phyloP scores from a whole-genome alignment of 1,140 invertebrate genomes.

The Caligus rogercresseyi region DNA sequence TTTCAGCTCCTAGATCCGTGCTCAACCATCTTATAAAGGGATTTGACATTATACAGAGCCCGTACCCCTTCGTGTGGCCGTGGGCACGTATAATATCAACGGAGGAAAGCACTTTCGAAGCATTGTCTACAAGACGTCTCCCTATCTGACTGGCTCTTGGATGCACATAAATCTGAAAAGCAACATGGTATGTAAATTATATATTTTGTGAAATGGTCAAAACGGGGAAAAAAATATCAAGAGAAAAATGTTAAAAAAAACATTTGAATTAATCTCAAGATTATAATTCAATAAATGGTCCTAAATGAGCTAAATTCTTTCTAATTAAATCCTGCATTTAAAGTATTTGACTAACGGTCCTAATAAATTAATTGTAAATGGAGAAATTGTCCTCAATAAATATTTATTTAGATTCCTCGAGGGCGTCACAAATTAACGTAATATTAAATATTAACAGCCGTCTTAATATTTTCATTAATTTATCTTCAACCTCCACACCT shows the following conservation, averaged over 20 bases:
- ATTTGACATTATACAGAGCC: conserved; percentile 57
- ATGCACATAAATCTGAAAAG: conserved; percentile 18
- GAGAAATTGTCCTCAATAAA: no score
- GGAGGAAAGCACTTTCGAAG: conserved; percentile 96
- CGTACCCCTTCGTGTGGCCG: conserved; percentile 52
- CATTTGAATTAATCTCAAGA: no score
- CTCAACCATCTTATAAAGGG: conserved; percentile 38
- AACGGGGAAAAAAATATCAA: not conserved
- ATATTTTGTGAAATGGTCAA: not conserved
- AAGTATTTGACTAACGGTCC: no score
- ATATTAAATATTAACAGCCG: no score
- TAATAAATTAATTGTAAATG: no score
- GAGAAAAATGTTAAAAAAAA: not conserved
- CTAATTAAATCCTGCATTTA: no score
- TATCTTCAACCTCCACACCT: no score
- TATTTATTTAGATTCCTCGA: no score
- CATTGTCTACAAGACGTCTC: conserved; percentile 55
- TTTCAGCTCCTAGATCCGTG: conserved; percentile 32
- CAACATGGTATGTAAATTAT: conserved; percentile 12
- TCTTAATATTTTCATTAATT: no score
- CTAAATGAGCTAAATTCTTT: no score
- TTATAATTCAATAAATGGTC: no score
- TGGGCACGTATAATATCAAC: conserved; percentile 98
- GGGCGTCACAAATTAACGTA: no score
- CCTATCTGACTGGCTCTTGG: conserved; percentile 9